phyloP scores from a whole-genome alignment of 2,888 invertebrate species.

The Belgica antarctica region DNA sequence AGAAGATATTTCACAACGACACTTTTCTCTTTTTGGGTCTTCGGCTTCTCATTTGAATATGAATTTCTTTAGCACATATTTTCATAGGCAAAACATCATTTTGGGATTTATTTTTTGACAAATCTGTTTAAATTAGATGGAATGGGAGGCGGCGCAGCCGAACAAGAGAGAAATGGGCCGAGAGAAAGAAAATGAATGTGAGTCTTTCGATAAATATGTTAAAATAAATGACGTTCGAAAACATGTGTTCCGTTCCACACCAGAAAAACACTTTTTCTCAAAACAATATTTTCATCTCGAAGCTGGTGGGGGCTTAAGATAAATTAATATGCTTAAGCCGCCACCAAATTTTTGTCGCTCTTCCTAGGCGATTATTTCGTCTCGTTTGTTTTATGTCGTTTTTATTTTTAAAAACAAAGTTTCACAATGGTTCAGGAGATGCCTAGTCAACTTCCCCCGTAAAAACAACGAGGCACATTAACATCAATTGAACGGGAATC shows the following conservation, averaged over 20 bases:
- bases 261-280: neutral
- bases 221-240: slow-evolving; percentile 32
- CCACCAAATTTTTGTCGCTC: slow-evolving; percentile 31
- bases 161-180: too few species aligned
- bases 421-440: slow-evolving; percentile 7
- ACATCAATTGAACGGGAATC: slow-evolving; percentile 22
- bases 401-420: slow-evolving; percentile 1
- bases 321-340: slow-evolving; percentile 29
- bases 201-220: slow-evolving; percentile 35
- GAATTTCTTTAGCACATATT: slow-evolving; percentile 21
- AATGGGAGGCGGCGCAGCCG: neutral
- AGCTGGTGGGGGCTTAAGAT: slow-evolving; percentile 12
- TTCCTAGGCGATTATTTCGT: slow-evolving; percentile 13
- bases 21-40: neutral
- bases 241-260: slow-evolving; percentile 30
- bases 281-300: neutral
- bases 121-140: slow-evolving; percentile 36
- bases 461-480: slow-evolving; percentile 24
- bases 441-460: neutral
- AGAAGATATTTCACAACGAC: neutral
- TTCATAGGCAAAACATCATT: slow-evolving; percentile 22
- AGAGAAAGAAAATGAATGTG: slow-evolving; percentile 14
- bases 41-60: slow-evolving; percentile 1
- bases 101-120: slow-evolving; percentile 30
- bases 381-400: slow-evolving; percentile 22